phyloP scores from a whole-genome alignment of 2,797 vertebrate genomes.

The Phrynocephalus guinanensis region DNA sequence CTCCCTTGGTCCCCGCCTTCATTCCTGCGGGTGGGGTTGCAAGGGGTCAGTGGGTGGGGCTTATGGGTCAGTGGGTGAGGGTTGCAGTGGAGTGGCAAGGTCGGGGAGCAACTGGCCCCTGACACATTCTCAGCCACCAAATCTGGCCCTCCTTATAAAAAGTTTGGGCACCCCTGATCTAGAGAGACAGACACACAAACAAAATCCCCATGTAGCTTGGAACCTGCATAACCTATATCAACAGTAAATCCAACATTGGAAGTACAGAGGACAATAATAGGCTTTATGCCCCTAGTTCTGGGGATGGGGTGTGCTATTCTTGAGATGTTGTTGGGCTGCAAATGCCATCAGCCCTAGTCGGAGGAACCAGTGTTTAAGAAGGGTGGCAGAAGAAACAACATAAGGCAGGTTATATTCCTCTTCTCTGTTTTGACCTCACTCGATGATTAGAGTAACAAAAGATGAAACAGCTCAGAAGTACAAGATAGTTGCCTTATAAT shows the following conservation, averaged over 20 bases:
- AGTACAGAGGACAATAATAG: no score
- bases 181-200: background rate
- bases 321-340: background rate
- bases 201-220: background rate
- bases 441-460: background rate
- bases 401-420: background rate
- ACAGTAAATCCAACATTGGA: background rate
- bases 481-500: background rate
- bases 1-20: no score
- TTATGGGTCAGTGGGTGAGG: no score
- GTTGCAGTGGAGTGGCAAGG: no score
- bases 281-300: background rate
- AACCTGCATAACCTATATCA: background rate
- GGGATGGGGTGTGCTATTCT: background rate
- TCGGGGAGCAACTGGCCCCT: no score
- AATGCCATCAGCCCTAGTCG: background rate
- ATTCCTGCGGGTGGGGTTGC: no score
- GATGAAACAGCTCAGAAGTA: background rate
- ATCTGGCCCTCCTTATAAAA: no score
- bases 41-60: no score
- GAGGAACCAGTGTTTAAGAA: background rate
- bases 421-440: background rate
- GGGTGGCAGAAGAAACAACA: background rate
- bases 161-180: no score
- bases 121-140: no score